Base-by-base conservation (phyloP, 2,113 vertebrate species). In the Chaenogobius annularis region DNA sequence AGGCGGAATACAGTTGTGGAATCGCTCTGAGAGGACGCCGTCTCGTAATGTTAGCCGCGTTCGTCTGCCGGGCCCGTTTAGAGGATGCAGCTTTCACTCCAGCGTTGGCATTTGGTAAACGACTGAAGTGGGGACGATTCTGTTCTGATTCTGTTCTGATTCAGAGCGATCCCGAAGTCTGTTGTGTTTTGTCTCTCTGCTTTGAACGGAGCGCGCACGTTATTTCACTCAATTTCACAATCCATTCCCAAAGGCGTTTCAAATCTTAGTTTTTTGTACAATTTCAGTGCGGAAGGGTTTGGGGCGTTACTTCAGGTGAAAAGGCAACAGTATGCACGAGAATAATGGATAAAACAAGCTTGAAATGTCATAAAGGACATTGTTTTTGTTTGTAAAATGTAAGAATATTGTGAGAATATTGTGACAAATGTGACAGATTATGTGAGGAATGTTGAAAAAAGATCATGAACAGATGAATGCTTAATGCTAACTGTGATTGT, bases 111-210 rank as follows among this genome's bases (percentile, higher is more conserved):
- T 78, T 66, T 46, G n/a, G 50, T 62, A 68, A 63, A 75, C 65
- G 67, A 75, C 35, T 80, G 31, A 81, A 75, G 66, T 69, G 26
- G 65, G 79, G 46, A 75, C 52, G 66, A 73, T 80, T 55, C 31
- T 55, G 65, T 55, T 56, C 70, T 80, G 81, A 84, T 84, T 82
- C 35, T 55, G 65, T 55, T 56, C 70, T 80, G 81, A 84, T 84
- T 82, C 26, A 31, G 26, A 31, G 69, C 67, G 68, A 15, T 43
- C 44, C n/a, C 23, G 4, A 31, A 31, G 26, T 31, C 26, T 31
- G n/a, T 35, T 5, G 76, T 71, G 61, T 68, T 52, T 74, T 55
- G 40, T 43, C 72, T 68, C 46, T 22, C 11, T 63, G 54, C 46
- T 0, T 35, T 70, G 63, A 79, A 79, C 75, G 15, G 63, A 66